Percentiles rank a stretch among this genome's conserved stretches.
These are phyloP conservation scores for Loris lydekkerianus DNA, from an alignment of 2,797 vertebrate genomes.

Conservation along the genomic window DNA sequence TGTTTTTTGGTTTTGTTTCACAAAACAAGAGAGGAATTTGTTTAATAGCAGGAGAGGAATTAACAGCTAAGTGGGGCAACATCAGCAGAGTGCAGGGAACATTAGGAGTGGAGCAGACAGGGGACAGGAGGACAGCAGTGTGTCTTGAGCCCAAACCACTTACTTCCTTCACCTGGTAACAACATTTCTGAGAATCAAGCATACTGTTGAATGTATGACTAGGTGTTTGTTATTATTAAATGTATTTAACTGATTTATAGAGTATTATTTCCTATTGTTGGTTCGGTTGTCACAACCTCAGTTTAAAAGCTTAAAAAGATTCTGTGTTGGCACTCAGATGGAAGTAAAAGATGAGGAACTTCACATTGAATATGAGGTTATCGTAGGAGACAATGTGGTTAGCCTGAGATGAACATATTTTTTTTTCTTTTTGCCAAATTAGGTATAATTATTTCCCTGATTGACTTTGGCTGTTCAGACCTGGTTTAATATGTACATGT, in stretches of 20 bases:
- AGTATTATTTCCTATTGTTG: neutral
- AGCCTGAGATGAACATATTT: constrained; percentile 3
- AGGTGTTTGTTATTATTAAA: constrained; percentile 6
- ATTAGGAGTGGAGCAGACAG: neutral
- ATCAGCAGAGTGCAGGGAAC: neutral
- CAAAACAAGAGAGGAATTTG: neutral
- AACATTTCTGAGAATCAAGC: neutral
- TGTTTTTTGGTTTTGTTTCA: neutral
- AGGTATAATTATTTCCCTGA: constrained; percentile 22
- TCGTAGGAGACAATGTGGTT: neutral
- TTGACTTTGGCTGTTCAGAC: neutral
- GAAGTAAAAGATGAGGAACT: constrained; percentile 28
- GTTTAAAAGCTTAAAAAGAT: constrained; percentile 13
- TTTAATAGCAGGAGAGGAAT: neutral
- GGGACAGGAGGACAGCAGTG: too few relatives aligned
- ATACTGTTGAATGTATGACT: neutral
- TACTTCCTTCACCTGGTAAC: neutral
- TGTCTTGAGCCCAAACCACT: neutral
- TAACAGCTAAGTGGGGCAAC: neutral
- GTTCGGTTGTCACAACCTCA: neutral
- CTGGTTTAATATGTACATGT: constrained; percentile 39
- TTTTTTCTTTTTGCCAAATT: constrained; percentile 19
- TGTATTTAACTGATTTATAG: constrained; percentile 38
- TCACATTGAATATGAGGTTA: neutral
- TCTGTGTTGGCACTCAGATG: neutral